Base-by-base conservation (phyloP, 2,888 invertebrate species). In the Drosophila paranaensis region DNA sequence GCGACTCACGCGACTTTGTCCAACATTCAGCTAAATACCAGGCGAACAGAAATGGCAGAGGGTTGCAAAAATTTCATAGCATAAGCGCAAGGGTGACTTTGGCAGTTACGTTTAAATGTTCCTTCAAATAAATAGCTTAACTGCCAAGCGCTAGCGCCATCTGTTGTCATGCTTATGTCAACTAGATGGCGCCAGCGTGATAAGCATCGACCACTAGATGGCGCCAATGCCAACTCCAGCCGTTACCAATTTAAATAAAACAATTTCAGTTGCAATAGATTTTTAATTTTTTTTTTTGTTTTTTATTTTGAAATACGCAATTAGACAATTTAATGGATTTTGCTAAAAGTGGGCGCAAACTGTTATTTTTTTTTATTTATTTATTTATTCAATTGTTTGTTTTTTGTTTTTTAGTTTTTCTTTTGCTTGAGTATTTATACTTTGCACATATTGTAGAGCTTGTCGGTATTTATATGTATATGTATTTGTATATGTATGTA, bases 241-340 rank as follows among this genome's bases (percentile, higher is more conserved):
- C 40, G 48, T 60, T 56, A 8, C 8, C 2, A 30, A 43, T 14
- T 27, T 0, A 42, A 72, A 56, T 60, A 16, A 63, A 65, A 71
- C 40, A 2, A 50, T 39, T 2, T 10, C 0, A 16, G 14, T 45
- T 62, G 50, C 11, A 48, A 8, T 46, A 61, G 43, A 16, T 46
- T 58, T 58, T 14, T 60, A 54, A 30, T 56, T 20, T 48, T 48
- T 63, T 63, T 46, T 63, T 46, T 37, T 46, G 42, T 48, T 55
- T 45, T 53, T 67, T 78, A 67, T 68, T 74, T 78, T 62, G 51
- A 76, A 72, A 55, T 78, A 79, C 76, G 79, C 72, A 78, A 65
- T 63, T 75, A 72, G 79, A 79, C 78, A 78, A 79, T 76, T 79
- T 51, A 79, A 76, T 76, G 62, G 43, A 76, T 69, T 78, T 77